Evolutionary conservation across 2,113 vertebrate genomes (phyloP), one percentile per base, ranked within the genome.

Genomic region (Camelus bactrianus): DNA sequence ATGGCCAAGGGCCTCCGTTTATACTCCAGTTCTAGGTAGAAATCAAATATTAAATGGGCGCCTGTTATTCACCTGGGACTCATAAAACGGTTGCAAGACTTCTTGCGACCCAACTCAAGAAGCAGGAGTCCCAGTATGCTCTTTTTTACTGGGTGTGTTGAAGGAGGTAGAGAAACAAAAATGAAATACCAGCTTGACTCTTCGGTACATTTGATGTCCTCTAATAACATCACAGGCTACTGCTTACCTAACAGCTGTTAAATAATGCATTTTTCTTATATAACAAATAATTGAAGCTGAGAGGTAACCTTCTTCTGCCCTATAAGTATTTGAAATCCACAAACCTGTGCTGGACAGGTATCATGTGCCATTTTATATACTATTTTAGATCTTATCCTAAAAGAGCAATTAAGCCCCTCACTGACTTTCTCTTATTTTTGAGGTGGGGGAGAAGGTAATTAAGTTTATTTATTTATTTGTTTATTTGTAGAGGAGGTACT

Each of bases 241-340:
- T 72, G 35, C 60, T 88, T 67, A 91, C 22, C 9, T 60, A 72
- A 17, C 15, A 54, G 48, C 72, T 35, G 8, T n/a, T 46, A 76
- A 88, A 75, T 30, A 75, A 84, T 42, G n/a, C 20, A 91, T 65
- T 80, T 93, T 95, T 84, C 30, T 93, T 79, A 50, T 2, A 64
- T 69, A 64, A 75, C 79, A 46, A 62, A 30, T 14, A 62, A 50
- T 32, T 60, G 54, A 32, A 4, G 0, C 6, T 42, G 14, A 84
- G 22, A 4, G 54, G 14, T 76, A 64, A 67, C 20, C 12, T 52
- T 81, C 26, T 54, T 72, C 48, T 10, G 58, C 20, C 35, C 35
- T 72, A 17, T 20, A 79, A 50, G 38, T 73, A 75, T 75, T 64
- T 85, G 67, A 89, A 77, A 87, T 24, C 86, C 38, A 90, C 28